A percentile compares a stretch with the other conserved stretches of the same genome.
phyloP scores from a whole-genome alignment of 1,140 invertebrate species.

The Drosophila tsacasi region DNA sequence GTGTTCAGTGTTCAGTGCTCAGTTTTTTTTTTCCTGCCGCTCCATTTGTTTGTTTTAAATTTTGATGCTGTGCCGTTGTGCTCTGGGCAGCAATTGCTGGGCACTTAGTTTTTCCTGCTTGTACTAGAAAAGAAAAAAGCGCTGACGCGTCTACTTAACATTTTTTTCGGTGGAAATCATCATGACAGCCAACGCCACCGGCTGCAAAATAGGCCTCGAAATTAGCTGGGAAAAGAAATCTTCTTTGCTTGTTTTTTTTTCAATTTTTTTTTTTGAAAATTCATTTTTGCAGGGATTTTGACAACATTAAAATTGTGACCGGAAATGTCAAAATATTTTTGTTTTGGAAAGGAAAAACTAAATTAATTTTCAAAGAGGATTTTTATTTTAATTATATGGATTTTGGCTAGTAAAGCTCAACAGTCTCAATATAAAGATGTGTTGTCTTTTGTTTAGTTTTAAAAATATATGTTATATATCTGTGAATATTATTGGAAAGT shows the following conservation, averaged over 20 bases:
- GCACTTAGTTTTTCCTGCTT: constrained; percentile 77
- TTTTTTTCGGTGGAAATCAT: constrained; percentile 53
- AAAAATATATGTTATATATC: background rate
- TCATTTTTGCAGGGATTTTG: constrained; percentile 37
- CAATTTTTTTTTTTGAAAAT: constrained; percentile 16
- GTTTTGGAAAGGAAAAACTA: constrained; percentile 14
- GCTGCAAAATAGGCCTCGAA: constrained; percentile 60
- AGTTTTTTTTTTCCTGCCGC: constrained; percentile 30
- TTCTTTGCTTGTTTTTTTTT: background rate
- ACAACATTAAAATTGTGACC: constrained; percentile 46
- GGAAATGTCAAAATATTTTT: constrained; percentile 68
- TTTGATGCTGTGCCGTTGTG: constrained; percentile 45
- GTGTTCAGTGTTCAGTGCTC: constrained; percentile 16
- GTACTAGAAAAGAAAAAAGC: constrained; percentile 48
- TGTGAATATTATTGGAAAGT: background rate
- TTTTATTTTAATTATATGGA: constrained; percentile 3
- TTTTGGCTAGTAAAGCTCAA: background rate
- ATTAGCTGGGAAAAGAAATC: constrained; percentile 56
- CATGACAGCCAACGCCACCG: constrained; percentile 62
- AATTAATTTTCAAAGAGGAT: constrained; percentile 13
- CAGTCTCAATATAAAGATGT: too few relatives aligned
- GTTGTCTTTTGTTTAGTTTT: too few relatives aligned
- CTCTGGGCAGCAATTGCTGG: constrained; percentile 60
- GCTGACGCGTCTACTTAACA: constrained; percentile 81
- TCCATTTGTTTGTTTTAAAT: constrained; percentile 72